Conservation (phyloP, 92 coral and sea anemone species). For the Zoanthus gigantus region DNA sequence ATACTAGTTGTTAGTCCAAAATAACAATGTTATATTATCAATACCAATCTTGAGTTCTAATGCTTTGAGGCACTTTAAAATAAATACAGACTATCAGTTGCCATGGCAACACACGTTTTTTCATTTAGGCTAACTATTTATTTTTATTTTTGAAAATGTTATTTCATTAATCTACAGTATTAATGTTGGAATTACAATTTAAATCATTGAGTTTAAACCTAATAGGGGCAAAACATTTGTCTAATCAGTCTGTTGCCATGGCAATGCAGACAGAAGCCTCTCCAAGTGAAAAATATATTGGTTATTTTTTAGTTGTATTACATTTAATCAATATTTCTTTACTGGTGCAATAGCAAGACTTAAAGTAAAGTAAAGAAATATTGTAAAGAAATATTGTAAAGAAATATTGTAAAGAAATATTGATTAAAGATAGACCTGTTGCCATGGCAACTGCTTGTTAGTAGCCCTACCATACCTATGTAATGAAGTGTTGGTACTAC, state of each 20-base stretch:
- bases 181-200: background rate
- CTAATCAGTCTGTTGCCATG: background rate
- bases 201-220: background rate
- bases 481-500: background rate
- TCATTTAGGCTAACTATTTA: background rate
- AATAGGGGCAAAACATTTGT: background rate
- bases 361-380: background rate
- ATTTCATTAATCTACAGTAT: background rate
- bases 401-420: background rate
- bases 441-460: constrained; percentile 21
- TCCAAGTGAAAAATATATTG: constrained; percentile 8
- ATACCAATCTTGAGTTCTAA: constrained; percentile 6
- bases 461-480: constrained; percentile 10
- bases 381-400: background rate
- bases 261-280: background rate
- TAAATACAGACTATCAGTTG: background rate
- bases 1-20: background rate
- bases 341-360: constrained; percentile 9
- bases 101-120: constrained; percentile 5
- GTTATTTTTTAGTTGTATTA: background rate
- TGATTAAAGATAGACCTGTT: constrained; percentile 6
- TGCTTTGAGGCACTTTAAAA: background rate
- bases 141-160: background rate
- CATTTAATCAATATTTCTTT: constrained; percentile 2
- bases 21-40: background rate